A percentile compares a stretch with the other conserved stretches of the same genome.
phyloP scores from a whole-genome alignment of 2,888 invertebrate species.

The Thecocarcelia acutangulata region DNA sequence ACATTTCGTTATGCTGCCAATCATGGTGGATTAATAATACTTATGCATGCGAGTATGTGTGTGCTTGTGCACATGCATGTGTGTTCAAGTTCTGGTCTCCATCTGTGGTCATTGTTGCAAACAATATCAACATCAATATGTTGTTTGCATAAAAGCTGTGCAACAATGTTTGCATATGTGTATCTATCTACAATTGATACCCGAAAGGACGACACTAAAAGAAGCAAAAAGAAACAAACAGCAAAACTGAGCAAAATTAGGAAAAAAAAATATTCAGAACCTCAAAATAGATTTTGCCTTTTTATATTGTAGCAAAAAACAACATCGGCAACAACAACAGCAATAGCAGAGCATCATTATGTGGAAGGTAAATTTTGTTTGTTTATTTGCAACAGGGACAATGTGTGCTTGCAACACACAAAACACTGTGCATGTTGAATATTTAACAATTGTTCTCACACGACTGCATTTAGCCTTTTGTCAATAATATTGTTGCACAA shows the following conservation, averaged over 20 bases:
- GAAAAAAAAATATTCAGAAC: slow-evolving; percentile 29
- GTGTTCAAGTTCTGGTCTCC: slow-evolving; percentile 57
- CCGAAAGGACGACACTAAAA: slow-evolving; percentile 4
- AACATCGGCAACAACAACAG: slow-evolving; percentile 24
- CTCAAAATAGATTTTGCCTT: slow-evolving; percentile 65
- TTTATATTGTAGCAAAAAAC: slow-evolving; percentile 37
- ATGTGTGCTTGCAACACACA: background rate
- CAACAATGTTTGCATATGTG: slow-evolving; percentile 54
- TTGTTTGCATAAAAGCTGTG: slow-evolving; percentile 69
- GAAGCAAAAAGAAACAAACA: background rate
- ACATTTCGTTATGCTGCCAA: slow-evolving; percentile 78
- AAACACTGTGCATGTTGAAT: slow-evolving; percentile 41
- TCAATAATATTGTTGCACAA: slow-evolving; percentile 70
- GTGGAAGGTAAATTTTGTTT: slow-evolving; percentile 54
- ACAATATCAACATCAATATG: slow-evolving; percentile 70
- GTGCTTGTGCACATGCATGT: background rate
- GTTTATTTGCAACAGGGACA: slow-evolving; percentile 56
- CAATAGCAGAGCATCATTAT: slow-evolving; percentile 11
- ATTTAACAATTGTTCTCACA: slow-evolving; percentile 68
- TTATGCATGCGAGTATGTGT: slow-evolving; percentile 9
- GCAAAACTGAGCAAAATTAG: background rate
- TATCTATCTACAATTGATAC: slow-evolving; percentile 15
- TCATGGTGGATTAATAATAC: slow-evolving; percentile 78
- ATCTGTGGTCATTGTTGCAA: slow-evolving; percentile 69
- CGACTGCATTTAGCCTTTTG: slow-evolving; percentile 70